Conservation (phyloP, 2,113 vertebrate genomes). For the Rhadina sibilatrix region DNA sequence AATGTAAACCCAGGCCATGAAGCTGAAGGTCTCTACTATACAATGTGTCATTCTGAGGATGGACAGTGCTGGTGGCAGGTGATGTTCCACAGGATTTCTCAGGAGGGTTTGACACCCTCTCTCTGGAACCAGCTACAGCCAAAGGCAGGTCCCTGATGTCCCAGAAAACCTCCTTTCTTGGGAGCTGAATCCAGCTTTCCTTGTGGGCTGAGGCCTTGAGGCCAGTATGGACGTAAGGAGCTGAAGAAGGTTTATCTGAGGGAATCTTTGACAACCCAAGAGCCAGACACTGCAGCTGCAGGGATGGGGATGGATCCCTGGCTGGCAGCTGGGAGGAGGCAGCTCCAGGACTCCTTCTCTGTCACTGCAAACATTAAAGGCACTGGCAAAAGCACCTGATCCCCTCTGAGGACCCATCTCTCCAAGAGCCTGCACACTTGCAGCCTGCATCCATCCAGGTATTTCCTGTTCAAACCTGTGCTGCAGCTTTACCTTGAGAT, state of each 20-base stretch:
- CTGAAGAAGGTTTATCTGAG: neutral
- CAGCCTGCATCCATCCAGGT: neutral
- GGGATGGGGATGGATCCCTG: neutral
- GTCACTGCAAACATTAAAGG: neutral
- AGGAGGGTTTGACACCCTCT: neutral
- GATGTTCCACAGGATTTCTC: neutral
- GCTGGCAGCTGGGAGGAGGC: neutral
- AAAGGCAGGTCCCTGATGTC: neutral
- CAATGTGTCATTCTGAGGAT: neutral
- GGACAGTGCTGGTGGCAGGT: neutral
- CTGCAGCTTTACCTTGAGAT: neutral
- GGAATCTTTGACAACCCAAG: neutral
- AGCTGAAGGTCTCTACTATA: neutral
- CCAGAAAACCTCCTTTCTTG: neutral
- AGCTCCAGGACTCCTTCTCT: neutral
- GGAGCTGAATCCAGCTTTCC: neutral
- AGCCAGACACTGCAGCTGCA: neutral
- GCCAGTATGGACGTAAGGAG: neutral
- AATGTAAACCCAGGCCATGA: neutral
- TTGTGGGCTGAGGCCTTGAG: neutral
- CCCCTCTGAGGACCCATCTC: neutral
- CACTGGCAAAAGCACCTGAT: neutral
- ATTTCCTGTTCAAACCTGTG: neutral
- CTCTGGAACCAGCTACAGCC: neutral
- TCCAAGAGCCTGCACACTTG: accelerated